Evolutionary conservation across 2,888 invertebrate species (phyloP), one percentile per base, ranked within the genome.

Genomic region (Cantharis flavilabris): DNA sequence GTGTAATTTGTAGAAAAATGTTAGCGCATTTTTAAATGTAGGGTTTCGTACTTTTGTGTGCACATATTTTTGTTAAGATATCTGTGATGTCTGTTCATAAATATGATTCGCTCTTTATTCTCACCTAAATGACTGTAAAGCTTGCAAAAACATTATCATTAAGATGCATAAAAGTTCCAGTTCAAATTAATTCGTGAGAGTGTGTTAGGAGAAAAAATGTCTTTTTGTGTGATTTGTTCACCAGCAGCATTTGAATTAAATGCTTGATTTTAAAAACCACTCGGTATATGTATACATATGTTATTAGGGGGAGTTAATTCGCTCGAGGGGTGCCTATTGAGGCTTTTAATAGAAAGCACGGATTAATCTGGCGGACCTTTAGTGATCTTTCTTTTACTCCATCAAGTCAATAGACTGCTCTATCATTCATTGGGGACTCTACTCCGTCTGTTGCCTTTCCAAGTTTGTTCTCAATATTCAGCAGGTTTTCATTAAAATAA

Each of bases 1-100:
- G 87, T 88, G 88, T 87, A 88, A 88, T 88, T 88, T 88, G 85
- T 87, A 88, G 87, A 85, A 87, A 88, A 88, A 88, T 88, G 88
- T 88, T 88, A 88, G 87, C 85, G 87, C 84, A 87, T 87, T 87
- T 86, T 86, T 87, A 86, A 85, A 84, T 84, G 85, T 85, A 84
- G 85, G 87, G 87, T 84, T 87, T 87, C 87, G 82, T 84, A 85
- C 85, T 82, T 81, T 83, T 82, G 77, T n/a, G n/a, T n/a, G n/a
- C n/a, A n/a, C n/a, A n/a, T n/a, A 85, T 84, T 86, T 86, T 86
- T 86, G 86, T 86, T 85, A 83, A 84, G 84, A 83, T 79, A 81
- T 80, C 81, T 80, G 76, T 86, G 84, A 86, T 85, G 84, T 86
- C 85, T 85, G 83, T 84, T 84, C 83, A 83, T 83, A 84, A 84